These are phyloP conservation scores for Pseudobourletiella spinata DNA, from an alignment of 1,140 invertebrate species.

Conservation along the genomic window DNA sequence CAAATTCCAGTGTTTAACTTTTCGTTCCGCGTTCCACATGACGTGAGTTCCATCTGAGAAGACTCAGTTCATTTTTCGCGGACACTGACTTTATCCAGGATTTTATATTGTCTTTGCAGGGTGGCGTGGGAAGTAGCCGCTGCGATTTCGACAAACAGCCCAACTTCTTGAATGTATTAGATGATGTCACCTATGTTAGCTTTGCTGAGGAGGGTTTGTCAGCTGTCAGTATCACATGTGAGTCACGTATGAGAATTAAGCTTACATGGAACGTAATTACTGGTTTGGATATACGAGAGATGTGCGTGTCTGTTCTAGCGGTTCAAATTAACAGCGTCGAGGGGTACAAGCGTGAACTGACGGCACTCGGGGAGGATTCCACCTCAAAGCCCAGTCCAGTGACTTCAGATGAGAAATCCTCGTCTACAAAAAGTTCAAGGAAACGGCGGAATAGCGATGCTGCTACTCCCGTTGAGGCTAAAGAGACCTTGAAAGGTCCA, in stretches of 20 bases:
- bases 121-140: not conserved
- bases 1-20: conserved; percentile 12
- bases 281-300: too few species aligned
- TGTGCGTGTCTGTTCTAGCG: too few species aligned
- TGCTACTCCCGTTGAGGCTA: too few species aligned
- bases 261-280: too few species aligned
- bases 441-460: too few species aligned
- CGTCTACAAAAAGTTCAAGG: not conserved
- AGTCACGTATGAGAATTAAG: too few species aligned
- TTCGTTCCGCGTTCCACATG: not conserved
- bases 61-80: too few species aligned
- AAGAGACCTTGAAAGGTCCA: too few species aligned
- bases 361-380: not conserved
- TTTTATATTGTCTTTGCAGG: too few species aligned
- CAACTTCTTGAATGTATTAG: conserved; percentile 7
- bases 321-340: conserved; percentile 11
- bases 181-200: conserved; percentile 1
- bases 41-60: conserved; percentile 4
- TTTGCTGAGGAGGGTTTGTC: not conserved
- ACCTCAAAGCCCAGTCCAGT: not conserved
- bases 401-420: not conserved
- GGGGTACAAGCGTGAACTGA: not conserved
- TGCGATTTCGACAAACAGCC: conserved; percentile 5
- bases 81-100: too few species aligned
- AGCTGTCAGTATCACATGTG: conserved; percentile 7